Base-by-base conservation (phyloP, 2,113 vertebrate species). In the Arizona elegans region DNA sequence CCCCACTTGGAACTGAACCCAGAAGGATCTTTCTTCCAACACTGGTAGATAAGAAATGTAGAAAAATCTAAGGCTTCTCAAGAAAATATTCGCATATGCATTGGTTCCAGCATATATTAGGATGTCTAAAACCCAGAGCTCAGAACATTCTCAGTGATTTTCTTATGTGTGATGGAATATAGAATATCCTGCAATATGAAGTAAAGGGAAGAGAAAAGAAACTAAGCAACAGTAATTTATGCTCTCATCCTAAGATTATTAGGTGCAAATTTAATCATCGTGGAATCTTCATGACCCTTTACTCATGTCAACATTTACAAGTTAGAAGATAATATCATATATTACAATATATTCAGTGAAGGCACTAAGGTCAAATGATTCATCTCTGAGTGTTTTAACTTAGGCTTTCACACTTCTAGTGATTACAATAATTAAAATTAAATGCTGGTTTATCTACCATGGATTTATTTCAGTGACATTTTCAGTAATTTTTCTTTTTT, bases 351-450 rank as follows among this genome's bases (percentile, higher is more conserved):
- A 62, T 52, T 52, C 86, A 62, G 19, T 62, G 56, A 38, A 53
- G 12, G 29, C 47, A 10, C 26, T 87, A 87, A 92, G 85, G 58
- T 87, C 91, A 87, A 29, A 38, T 17, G 21, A 12, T 3, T 87
- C 29, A 29, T 53, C 33, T 92, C 58, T 23, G 62, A 24, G 47
- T 56, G 23, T 81, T 81, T 81, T 81, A 91, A 53, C 24, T 54
- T 91, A 91, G 90, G 81, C 23, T 53, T 87, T 59, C 55, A 65
- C 52, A 24, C 11, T 52, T 92, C 26, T 62, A 87, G 58, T 92
- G 75, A 56, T 70, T 70, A 75, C 50, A 87, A 92, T 81, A 81
- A 89, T 89, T 62, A 89, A 92, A 92, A 56, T 13, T 89, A 58
- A 92, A 10, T 47, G 43, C 81, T 43, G 33, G 33, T 59, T 88